These are phyloP conservation scores for Parapsyche elsis DNA, from an alignment of 1,140 invertebrate genomes.

Conservation along the genomic window DNA sequence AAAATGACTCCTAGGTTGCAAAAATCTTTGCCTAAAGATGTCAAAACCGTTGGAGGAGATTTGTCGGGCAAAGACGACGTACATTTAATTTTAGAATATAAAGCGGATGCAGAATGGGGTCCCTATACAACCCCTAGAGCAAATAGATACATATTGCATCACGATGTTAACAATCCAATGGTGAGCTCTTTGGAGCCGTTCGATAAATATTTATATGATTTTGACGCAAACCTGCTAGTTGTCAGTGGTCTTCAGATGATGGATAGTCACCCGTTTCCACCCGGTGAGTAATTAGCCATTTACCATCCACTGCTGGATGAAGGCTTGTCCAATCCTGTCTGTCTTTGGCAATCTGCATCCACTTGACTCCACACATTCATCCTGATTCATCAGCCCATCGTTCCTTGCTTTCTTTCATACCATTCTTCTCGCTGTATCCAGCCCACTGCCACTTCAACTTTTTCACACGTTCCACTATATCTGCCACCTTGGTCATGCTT, in stretches of 20 bases:
- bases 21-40: conserved; percentile 68
- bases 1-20: conserved; percentile 73
- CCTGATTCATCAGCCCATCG: too few species aligned
- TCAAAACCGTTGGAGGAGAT: conserved; percentile 72
- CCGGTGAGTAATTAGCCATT: conserved; percentile 67
- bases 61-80: conserved; percentile 79
- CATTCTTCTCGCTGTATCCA: too few species aligned
- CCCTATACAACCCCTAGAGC: conserved; percentile 79
- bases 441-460: too few species aligned
- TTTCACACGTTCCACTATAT: too few species aligned
- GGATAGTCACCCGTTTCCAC: conserved; percentile 85
- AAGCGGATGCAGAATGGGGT: conserved; percentile 81
- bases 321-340: too few species aligned
- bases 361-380: too few species aligned
- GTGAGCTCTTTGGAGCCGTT: conserved; percentile 81
- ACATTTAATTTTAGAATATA: conserved; percentile 79
- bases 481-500: too few species aligned
- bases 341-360: too few species aligned
- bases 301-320: too few species aligned
- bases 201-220: conserved; percentile 71
- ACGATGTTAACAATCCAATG: conserved; percentile 83
- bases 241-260: conserved; percentile 91
- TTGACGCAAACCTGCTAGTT: conserved; percentile 80
- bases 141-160: conserved; percentile 90
- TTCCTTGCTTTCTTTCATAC: too few species aligned